These are phyloP conservation scores for Drosophila aldrichi DNA, from an alignment of 2,888 invertebrate species.

Conservation along the genomic window DNA sequence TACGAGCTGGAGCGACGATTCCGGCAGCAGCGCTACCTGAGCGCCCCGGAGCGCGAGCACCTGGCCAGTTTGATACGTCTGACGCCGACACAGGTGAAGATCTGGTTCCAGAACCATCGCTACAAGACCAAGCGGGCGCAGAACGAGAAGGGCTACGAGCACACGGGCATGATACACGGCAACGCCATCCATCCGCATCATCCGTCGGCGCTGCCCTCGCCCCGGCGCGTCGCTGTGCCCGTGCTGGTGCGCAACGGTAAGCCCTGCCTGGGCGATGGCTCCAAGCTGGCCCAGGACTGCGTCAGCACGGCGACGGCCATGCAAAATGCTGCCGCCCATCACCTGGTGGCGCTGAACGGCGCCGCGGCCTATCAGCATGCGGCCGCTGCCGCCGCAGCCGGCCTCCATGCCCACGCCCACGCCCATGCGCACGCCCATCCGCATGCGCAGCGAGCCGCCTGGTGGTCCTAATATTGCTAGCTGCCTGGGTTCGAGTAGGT, in stretches of 20 bases:
- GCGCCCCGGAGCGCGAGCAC: constrained; percentile 98
- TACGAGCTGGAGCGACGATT: constrained; percentile 98
- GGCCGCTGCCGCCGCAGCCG: constrained; percentile 81
- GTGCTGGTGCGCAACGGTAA: constrained; percentile 97
- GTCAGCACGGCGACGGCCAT: constrained; percentile 85
- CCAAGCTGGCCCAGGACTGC: constrained; percentile 86
- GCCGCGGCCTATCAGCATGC: constrained; percentile 85
- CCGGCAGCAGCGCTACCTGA: constrained; percentile 97
- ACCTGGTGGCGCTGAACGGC: constrained; percentile 69
- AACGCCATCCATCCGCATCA: constrained; percentile 82
- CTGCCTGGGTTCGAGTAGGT: constrained; percentile 33
- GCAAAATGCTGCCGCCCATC: constrained; percentile 83
- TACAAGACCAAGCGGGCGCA: constrained; percentile 99
- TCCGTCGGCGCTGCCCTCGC: constrained; percentile 90
- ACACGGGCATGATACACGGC: constrained; percentile 82
- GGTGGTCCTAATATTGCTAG: constrained; percentile 85
- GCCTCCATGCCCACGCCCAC: constrained; percentile 85
- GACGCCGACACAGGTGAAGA: constrained; percentile 99
- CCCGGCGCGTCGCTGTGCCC: constrained; percentile 96
- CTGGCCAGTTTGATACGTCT: constrained; percentile 96
- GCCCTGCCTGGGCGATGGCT: constrained; percentile 90
- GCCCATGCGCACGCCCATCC: constrained; percentile 75
- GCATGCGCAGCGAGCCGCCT: constrained; percentile 78
- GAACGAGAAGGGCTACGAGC: constrained; percentile 94
- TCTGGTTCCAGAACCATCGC: constrained; percentile 99